These are phyloP conservation scores for Corythornis cristatus DNA, from an alignment of 2,113 vertebrate genomes.

Conservation along the genomic window DNA sequence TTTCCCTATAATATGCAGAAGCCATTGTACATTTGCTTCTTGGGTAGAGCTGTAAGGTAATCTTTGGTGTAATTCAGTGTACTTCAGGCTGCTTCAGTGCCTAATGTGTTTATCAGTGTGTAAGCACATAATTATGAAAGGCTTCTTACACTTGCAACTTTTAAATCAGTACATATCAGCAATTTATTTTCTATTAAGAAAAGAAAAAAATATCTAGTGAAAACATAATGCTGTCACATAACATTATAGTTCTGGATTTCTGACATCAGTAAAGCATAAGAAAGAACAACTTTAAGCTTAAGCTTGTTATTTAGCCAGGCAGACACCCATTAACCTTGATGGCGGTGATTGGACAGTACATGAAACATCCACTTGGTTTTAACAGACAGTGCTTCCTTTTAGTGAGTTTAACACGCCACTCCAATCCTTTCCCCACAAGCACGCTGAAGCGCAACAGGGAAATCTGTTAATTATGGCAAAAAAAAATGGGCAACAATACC, in stretches of 20 bases:
- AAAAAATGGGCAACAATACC: neutral
- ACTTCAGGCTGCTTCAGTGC: neutral
- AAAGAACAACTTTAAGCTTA: neutral
- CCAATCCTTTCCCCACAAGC: too few relatives aligned
- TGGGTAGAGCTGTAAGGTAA: neutral
- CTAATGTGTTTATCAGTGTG: rapidly evolving
- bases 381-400: neutral
- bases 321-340: neutral
- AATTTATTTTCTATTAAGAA: neutral
- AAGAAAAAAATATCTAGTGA: neutral
- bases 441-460: neutral
- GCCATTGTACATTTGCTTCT: neutral
- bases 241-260: neutral
- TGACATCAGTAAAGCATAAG: neutral
- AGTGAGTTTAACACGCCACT: rapidly evolving
- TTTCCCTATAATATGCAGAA: neutral
- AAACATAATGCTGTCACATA: neutral
- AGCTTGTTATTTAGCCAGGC: neutral
- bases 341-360: rapidly evolving
- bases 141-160: neutral
- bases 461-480: neutral
- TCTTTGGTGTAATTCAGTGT: neutral
- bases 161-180: neutral
- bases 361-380: neutral
- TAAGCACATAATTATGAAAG: neutral